phyloP scores from a whole-genome alignment of 2,888 invertebrate species.

The Ommatoiulus sabulosus region DNA sequence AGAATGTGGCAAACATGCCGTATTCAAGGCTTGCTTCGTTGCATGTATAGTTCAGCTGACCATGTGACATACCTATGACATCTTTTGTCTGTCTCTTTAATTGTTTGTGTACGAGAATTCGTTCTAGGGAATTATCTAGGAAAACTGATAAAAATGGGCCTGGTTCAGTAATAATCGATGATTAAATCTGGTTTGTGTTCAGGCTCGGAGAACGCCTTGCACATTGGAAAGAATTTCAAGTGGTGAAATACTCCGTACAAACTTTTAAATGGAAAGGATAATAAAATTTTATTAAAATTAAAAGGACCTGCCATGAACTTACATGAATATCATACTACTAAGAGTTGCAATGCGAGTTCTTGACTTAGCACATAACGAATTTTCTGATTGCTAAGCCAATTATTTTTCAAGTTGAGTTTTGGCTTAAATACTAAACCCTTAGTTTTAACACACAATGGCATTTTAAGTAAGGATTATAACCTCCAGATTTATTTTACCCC shows the following conservation, averaged over 20 bases:
- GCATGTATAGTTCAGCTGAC: neutral
- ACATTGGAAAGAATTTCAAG: neutral
- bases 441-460: too few species aligned
- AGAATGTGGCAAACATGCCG: neutral
- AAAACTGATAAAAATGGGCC: neutral
- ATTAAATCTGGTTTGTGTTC: neutral
- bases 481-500: too few species aligned
- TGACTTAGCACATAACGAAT: neutral
- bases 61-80: neutral
- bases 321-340: neutral
- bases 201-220: neutral
- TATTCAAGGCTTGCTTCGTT: neutral
- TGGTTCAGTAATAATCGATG: neutral
- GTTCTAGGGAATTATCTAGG: neutral
- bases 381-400: neutral
- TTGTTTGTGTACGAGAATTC: neutral
- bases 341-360: neutral
- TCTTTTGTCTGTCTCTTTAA: neutral
- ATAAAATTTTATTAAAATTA: neutral
- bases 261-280: neutral
- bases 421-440: too few species aligned
- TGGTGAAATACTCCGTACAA: neutral
- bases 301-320: neutral
- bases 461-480: too few species aligned
- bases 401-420: neutral